Conservation (phyloP, 1,140 invertebrate genomes). For the Tetraneura akinire region DNA sequence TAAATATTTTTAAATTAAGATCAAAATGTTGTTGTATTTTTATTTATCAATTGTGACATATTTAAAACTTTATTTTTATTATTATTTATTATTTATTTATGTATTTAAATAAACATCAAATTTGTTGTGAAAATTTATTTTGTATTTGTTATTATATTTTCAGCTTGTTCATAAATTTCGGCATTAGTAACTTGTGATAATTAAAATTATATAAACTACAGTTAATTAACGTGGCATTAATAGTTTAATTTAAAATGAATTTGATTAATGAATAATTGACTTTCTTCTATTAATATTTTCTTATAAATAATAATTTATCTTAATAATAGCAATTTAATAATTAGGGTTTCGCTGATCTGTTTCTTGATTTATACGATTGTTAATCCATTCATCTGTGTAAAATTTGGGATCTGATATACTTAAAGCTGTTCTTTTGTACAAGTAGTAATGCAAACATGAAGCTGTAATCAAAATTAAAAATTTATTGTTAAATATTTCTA, state of each 20-base stretch:
- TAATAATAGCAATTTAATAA: neutral
- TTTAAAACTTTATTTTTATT: constrained; percentile 24
- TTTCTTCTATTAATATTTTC: neutral
- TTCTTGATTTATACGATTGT: constrained; percentile 49
- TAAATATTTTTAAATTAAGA: constrained; percentile 1
- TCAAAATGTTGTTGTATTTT: constrained; percentile 11
- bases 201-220: neutral
- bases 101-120: constrained; percentile 26
- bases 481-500: neutral
- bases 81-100: constrained; percentile 35
- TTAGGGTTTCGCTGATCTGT: constrained; percentile 14
- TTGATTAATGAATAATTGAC: neutral
- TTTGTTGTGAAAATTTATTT: constrained; percentile 24
- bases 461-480: constrained; percentile 51
- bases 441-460: constrained; percentile 54
- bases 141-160: neutral
- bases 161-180: neutral
- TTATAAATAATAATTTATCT: neutral
- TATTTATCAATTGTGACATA: neutral
- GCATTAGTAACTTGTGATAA: neutral
- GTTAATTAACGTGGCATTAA: neutral
- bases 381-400: constrained; percentile 54
- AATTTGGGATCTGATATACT: constrained; percentile 53
- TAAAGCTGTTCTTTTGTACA: constrained; percentile 53
- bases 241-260: neutral